A percentile compares a stretch with the other conserved stretches of the same genome.
Conservation (phyloP, 2,888 invertebrate genomes). For the Philaethria dido region DNA sequence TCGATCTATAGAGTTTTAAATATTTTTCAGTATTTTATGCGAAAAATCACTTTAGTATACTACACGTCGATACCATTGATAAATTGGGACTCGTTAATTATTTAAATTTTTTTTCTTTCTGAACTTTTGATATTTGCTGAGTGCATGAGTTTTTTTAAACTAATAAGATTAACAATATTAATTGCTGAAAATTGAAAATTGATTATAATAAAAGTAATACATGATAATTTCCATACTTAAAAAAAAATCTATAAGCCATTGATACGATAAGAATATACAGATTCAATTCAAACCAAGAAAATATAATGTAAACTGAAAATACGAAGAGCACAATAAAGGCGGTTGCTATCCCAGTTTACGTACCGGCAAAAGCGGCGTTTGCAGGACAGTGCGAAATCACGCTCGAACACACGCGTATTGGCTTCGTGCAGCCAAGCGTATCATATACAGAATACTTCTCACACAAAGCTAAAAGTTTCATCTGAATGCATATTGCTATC, state of each 20-base stretch:
- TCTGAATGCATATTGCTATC: slow-evolving; percentile 36
- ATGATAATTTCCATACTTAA: too few relatives aligned
- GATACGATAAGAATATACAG: background rate
- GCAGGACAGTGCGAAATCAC: slow-evolving; percentile 29
- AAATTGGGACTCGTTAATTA: too few relatives aligned
- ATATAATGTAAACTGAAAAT: slow-evolving; percentile 4
- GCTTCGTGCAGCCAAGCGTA: slow-evolving; percentile 21
- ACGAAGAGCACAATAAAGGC: slow-evolving; percentile 14
- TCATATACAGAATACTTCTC: slow-evolving; percentile 29
- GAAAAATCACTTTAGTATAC: too few relatives aligned
- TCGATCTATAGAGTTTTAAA: too few relatives aligned
- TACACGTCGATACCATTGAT: too few relatives aligned
- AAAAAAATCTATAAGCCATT: background rate
- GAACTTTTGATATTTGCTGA: too few relatives aligned
- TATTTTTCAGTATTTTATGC: too few relatives aligned
- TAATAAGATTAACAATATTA: too few relatives aligned
- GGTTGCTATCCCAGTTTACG: slow-evolving; percentile 18
- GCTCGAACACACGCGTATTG: slow-evolving; percentile 27
- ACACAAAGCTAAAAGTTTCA: slow-evolving; percentile 33
- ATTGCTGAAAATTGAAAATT: too few relatives aligned
- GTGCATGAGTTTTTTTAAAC: too few relatives aligned
- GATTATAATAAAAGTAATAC: too few relatives aligned
- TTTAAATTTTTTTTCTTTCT: too few relatives aligned
- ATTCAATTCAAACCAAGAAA: background rate
- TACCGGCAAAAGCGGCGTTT: slow-evolving; percentile 20